phyloP scores from a whole-genome alignment of 2,888 invertebrate genomes.

The Dendrolimus pini region DNA sequence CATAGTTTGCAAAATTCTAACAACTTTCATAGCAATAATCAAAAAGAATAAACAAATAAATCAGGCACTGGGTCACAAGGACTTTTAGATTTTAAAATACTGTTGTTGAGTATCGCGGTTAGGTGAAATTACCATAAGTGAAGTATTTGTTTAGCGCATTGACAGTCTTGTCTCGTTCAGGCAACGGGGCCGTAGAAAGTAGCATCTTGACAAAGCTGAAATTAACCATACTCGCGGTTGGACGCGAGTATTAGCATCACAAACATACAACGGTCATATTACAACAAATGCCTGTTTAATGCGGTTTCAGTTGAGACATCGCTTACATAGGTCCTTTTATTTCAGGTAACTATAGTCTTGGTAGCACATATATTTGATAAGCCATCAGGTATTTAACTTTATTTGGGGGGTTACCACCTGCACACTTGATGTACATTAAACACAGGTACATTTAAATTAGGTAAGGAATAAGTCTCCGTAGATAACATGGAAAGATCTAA shows the following conservation, averaged over 20 bases:
- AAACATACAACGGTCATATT: slow-evolving; percentile 25
- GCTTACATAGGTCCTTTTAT: no score
- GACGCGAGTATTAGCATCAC: slow-evolving; percentile 57
- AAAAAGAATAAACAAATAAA: no score
- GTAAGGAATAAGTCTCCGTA: no score
- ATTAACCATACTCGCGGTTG: slow-evolving; percentile 47
- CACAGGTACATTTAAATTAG: no score
- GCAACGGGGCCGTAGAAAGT: slow-evolving; percentile 64
- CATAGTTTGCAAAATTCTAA: no score
- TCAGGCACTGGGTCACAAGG: neutral
- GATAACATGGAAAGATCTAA: no score
- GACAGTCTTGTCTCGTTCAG: slow-evolving; percentile 40
- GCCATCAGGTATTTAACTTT: no score
- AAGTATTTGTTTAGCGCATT: slow-evolving; percentile 47
- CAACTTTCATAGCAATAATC: no score
- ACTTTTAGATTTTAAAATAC: neutral
- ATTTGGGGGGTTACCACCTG: no score
- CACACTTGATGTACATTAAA: no score
- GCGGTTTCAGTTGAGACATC: neutral
- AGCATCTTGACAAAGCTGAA: slow-evolving; percentile 56
- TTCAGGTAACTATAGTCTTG: no score
- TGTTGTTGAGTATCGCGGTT: slow-evolving; percentile 18
- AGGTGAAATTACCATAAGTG: slow-evolving; percentile 46
- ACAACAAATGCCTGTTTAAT: neutral
- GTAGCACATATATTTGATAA: no score